phyloP scores from a whole-genome alignment of 1,140 invertebrate genomes.

The Muscidifurax raptorellus region DNA sequence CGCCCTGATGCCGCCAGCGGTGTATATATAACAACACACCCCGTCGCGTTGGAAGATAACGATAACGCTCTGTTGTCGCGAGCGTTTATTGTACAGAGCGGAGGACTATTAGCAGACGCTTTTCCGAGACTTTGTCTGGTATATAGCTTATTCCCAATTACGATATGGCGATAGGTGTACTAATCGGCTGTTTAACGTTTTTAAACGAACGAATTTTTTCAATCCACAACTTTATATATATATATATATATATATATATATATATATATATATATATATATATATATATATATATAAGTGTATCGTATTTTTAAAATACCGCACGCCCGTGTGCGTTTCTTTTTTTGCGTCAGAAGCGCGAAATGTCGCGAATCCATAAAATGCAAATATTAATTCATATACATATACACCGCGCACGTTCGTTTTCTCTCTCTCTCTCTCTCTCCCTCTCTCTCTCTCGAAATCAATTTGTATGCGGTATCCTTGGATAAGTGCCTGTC shows the following conservation, averaged over 20 bases:
- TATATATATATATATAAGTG: too few species aligned
- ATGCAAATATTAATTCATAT: slow-evolving; percentile 2
- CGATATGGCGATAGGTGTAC: too few species aligned
- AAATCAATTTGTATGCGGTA: slow-evolving; percentile 1
- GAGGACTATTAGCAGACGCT: background rate
- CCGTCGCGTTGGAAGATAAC: background rate
- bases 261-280: background rate
- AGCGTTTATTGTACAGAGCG: background rate
- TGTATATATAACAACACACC: background rate
- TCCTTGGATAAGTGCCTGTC: background rate
- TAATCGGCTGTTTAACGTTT: too few species aligned
- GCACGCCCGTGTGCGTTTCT: too few species aligned
- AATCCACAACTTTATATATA: too few species aligned
- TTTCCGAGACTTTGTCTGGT: background rate
- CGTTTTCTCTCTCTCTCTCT: background rate
- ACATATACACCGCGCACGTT: too few species aligned
- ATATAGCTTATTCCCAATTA: background rate
- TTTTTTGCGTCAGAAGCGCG: background rate
- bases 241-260: too few species aligned
- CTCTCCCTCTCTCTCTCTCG: too few species aligned
- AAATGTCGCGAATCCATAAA: slow-evolving; percentile 20
- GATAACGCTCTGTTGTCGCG: slow-evolving; percentile 1
- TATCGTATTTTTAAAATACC: background rate
- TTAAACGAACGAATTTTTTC: too few species aligned
- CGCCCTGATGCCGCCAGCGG: background rate